Percentiles rank a stretch among this genome's conserved stretches.
Conservation (phyloP, 2,888 invertebrate species). For the Pediacus dermestoides region DNA sequence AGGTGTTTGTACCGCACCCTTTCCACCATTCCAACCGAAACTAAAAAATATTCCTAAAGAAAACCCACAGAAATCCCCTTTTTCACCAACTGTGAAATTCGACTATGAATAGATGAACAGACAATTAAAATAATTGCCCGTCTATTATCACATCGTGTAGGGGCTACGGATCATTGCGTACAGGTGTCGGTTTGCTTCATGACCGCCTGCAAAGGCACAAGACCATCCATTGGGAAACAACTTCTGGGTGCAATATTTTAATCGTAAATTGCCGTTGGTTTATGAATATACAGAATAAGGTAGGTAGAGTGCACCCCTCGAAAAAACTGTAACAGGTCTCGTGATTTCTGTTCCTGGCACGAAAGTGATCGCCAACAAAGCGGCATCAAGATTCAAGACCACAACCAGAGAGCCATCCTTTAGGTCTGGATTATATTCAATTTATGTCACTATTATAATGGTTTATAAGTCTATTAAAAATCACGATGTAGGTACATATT, state of each 20-base stretch:
- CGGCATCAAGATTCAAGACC: neutral
- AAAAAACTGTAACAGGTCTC: slow-evolving; percentile 8
- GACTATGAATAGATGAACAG: slow-evolving; percentile 27
- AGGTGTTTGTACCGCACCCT: no score
- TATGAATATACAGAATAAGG: no score
- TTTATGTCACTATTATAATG: slow-evolving; percentile 25
- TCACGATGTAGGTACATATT: neutral
- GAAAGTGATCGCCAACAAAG: slow-evolving; percentile 11
- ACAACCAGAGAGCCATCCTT: no score
- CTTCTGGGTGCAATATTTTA: no score
- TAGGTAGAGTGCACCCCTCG: no score
- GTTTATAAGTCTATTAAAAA: no score
- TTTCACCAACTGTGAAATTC: slow-evolving; percentile 25
- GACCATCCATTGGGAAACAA: no score
- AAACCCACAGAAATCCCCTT: no score
- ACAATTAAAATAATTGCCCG: slow-evolving; percentile 38
- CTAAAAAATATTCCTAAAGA: no score
- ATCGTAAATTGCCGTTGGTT: no score
- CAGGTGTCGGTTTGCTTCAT: slow-evolving; percentile 28
- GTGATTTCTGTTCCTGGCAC: slow-evolving; percentile 21
- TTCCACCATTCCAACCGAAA: no score
- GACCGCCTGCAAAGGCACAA: no score
- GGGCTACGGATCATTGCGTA: slow-evolving; percentile 31
- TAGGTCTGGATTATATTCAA: slow-evolving; percentile 25
- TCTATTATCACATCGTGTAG: slow-evolving; percentile 38